Evolutionary conservation across 2,113 vertebrate species (phyloP), one percentile per base, ranked within the genome.

Genomic region (Chinchilla lanigera): DNA sequence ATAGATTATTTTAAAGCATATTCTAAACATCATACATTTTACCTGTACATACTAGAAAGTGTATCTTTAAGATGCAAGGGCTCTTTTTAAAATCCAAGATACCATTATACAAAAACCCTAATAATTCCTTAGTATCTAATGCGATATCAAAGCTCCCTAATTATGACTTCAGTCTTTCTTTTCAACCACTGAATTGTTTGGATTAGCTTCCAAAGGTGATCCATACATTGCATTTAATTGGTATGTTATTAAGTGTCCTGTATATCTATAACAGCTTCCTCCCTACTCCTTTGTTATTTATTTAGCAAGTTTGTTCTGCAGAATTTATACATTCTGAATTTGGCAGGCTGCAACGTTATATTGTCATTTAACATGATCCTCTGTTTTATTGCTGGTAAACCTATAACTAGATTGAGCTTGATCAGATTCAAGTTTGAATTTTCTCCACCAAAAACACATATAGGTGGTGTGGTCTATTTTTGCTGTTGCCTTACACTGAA

Each of bases 1-100:
- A 47, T 67, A 35, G 26, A 71, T 54, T 94, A 73, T 93, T 92
- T 97, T 81, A 80, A 92, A 95, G 38, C 56, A 75, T 38, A 52
- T 81, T 95, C 19, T 71, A 86, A 33, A 61, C 20, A 56, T 67
- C 30, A 63, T 33, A 50, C 61, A 50, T 84, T 90, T 89, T 87
- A 82, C 7, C 44, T 87, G 2, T 95, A 69, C 82, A 56, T 82
- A 82, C 19, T 61, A 90, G 44, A 69, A n/a, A 69, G 10, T 82
- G 5, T 96, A 58, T 91, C 47, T 65, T 24, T 83, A 88, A 63
- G 77, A 87, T 83, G 60, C 35, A 58, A 69, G 44, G 63, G n/a
- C 35, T 50, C 10, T 90, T 75, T 84, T 73, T n/a, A n/a, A 96
- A 73, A 19, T 56, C 7, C 80, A 41, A 4, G 47, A 35, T 80